phyloP scores from a whole-genome alignment of 2,797 vertebrate species.

The Aeoliscus strigatus region DNA sequence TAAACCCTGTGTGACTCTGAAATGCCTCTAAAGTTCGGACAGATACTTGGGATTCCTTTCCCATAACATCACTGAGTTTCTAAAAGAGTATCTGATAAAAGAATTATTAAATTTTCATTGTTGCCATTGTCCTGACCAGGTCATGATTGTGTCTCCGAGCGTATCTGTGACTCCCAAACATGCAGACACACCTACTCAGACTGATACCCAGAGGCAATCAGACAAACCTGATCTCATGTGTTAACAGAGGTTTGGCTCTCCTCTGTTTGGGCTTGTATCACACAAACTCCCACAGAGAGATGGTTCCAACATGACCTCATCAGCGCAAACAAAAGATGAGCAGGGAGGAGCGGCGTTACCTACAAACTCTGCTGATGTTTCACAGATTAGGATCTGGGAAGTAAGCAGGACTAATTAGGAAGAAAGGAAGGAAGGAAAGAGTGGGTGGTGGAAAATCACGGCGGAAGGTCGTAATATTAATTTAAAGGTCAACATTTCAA shows the following conservation, averaged over 20 bases:
- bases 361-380: conserved; percentile 53
- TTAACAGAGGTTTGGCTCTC: conserved; percentile 67
- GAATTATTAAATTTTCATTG: conserved; percentile 66
- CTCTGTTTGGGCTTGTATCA: conserved; percentile 75
- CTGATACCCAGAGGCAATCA: conserved; percentile 46
- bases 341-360: conserved; percentile 35
- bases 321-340: conserved; percentile 61
- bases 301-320: conserved; percentile 75
- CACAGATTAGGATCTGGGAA: conserved; percentile 67
- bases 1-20: conserved; percentile 9
- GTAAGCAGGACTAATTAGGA: conserved; percentile 60
- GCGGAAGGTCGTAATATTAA: conserved; percentile 33
- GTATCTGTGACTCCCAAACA: no score
- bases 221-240: conserved; percentile 72
- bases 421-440: conserved; percentile 32
- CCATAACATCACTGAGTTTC: conserved; percentile 41
- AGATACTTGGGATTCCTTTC: conserved; percentile 61
- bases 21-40: conserved; percentile 40
- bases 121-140: conserved; percentile 57
- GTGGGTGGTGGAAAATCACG: conserved; percentile 34
- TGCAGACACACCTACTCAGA: conserved; percentile 42
- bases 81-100: conserved; percentile 55
- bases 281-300: conserved; percentile 52
- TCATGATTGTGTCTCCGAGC: conserved; percentile 53
- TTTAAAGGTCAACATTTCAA: no score